Evolutionary conservation across 2,888 invertebrate genomes (phyloP).

Genomic region (Romanomermis culicivorax): DNA sequence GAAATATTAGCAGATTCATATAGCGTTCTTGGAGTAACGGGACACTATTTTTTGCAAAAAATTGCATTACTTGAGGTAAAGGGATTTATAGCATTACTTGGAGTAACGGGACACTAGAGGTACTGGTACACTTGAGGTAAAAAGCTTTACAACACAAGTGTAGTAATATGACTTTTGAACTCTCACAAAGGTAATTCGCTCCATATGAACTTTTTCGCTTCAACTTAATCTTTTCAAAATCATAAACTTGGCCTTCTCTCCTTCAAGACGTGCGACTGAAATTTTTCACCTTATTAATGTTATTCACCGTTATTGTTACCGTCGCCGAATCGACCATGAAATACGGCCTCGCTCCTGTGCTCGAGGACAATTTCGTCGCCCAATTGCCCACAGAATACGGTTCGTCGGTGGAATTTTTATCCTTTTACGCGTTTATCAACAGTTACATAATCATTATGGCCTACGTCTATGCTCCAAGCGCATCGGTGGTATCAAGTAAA

Average conservation of each 20-base stretch:
- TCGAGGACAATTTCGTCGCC: conserved; percentile 82
- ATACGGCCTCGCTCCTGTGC: conserved; percentile 57
- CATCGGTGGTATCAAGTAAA: conserved; percentile 1
- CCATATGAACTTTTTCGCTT: background rate
- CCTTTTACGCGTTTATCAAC: conserved; percentile 74
- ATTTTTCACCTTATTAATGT: conserved; percentile 63
- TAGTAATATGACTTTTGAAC: too few relatives aligned
- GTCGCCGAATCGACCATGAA: conserved; percentile 52
- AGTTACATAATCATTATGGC: conserved; percentile 81
- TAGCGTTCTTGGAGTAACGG: too few relatives aligned
- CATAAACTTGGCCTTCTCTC: background rate
- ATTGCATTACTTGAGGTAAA: too few relatives aligned
- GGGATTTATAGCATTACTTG: too few relatives aligned
- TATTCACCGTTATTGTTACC: conserved; percentile 52
- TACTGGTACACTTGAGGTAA: too few relatives aligned
- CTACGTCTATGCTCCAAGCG: conserved; percentile 66
- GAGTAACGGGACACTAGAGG: too few relatives aligned
- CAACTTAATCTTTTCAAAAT: too few relatives aligned
- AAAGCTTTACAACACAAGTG: too few relatives aligned
- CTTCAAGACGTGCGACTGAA: conserved; percentile 61
- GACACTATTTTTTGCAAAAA: too few relatives aligned
- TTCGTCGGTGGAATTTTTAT: conserved; percentile 84
- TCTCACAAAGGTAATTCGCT: too few relatives aligned
- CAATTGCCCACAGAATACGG: conserved; percentile 63
- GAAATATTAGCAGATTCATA: too few relatives aligned